Evolutionary conservation across 2,113 vertebrate species (phyloP).

Genomic region (Dunckerocampus dactyliophorus): DNA sequence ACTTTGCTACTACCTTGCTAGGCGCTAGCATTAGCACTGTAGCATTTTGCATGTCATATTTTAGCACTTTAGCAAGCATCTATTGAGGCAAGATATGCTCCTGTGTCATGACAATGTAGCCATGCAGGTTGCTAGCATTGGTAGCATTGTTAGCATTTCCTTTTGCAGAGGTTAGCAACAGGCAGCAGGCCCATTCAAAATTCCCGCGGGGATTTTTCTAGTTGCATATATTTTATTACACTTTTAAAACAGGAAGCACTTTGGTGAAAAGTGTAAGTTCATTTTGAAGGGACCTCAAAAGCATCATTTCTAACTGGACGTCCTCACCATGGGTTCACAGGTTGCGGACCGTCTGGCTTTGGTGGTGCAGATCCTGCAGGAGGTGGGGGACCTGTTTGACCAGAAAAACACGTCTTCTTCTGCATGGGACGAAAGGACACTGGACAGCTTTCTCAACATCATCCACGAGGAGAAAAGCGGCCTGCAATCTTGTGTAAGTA

Average conservation of each 20-base stretch:
- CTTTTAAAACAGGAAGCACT: background rate
- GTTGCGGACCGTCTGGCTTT: slow-evolving; percentile 47
- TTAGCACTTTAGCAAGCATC: too few species aligned
- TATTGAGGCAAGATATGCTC: too few species aligned
- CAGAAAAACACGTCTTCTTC: slow-evolving; percentile 32
- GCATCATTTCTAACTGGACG: background rate
- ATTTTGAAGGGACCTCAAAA: background rate
- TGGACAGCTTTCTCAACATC: slow-evolving; percentile 43
- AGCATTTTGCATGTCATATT: too few species aligned
- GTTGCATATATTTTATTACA: background rate
- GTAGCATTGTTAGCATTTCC: background rate
- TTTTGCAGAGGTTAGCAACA: background rate
- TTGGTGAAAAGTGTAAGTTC: background rate
- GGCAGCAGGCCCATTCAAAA: background rate
- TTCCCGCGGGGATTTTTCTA: background rate
- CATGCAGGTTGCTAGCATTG: too few species aligned
- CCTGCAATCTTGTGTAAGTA: slow-evolving; percentile 59
- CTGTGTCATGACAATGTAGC: too few species aligned
- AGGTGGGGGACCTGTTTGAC: slow-evolving; percentile 39
- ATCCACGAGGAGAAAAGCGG: slow-evolving; percentile 34
- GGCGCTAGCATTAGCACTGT: too few species aligned
- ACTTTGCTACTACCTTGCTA: background rate
- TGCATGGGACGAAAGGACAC: slow-evolving; percentile 50
- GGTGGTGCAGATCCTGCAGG: slow-evolving; percentile 42
- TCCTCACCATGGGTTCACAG: slow-evolving; percentile 22